Evolutionary conservation across 2,888 invertebrate species (phyloP).

Genomic region (Dendrolimus houi): DNA sequence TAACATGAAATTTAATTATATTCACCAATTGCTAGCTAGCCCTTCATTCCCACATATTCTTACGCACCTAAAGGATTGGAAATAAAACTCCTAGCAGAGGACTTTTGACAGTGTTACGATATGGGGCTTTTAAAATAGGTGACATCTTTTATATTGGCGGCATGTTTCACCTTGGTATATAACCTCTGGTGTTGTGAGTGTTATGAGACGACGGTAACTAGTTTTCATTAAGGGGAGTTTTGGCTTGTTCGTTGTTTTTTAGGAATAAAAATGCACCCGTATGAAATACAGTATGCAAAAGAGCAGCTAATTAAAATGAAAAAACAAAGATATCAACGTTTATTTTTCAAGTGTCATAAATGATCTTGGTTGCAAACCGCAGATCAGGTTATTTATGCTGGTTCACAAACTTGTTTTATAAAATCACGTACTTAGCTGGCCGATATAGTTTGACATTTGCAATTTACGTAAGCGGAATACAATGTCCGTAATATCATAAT

Average conservation of each 20-base stretch:
- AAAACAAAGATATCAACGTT: too few species aligned
- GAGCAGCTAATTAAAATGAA: too few species aligned
- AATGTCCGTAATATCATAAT: background rate
- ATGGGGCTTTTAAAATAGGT: too few species aligned
- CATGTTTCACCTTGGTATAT: too few species aligned
- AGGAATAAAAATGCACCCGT: background rate
- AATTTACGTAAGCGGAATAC: background rate
- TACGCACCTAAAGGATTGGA: too few species aligned
- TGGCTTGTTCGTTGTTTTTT: background rate
- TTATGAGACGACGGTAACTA: background rate
- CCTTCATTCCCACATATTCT: too few species aligned
- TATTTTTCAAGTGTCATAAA: background rate
- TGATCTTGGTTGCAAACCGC: background rate
- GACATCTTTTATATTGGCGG: too few species aligned
- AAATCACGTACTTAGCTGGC: background rate
- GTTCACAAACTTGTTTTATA: background rate
- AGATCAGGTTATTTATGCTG: background rate
- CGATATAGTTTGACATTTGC: background rate
- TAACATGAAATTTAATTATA: too few species aligned
- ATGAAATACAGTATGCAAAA: too few species aligned
- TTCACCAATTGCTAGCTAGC: too few species aligned
- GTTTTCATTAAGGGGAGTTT: background rate
- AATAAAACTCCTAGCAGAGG: too few species aligned
- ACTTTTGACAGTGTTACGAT: too few species aligned
- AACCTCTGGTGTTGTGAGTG: background rate